These are phyloP conservation scores for Melanocharis versteri DNA, from an alignment of 2,113 vertebrate species.

Conservation along the genomic window DNA sequence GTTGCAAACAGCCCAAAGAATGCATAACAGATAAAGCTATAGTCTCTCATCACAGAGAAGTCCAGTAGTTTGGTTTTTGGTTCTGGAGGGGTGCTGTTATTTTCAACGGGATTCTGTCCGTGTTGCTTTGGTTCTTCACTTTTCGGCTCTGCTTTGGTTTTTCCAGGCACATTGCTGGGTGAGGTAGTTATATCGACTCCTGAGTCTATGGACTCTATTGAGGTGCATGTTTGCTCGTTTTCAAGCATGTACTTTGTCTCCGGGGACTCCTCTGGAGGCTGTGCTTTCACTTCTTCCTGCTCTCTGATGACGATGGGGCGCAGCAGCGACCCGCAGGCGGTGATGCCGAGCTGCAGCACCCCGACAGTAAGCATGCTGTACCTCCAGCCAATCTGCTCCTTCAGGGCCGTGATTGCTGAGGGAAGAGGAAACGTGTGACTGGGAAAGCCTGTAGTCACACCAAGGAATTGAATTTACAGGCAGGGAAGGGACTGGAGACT, in stretches of 20 bases:
- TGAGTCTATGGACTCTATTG: constrained; percentile 89
- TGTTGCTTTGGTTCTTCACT: constrained; percentile 58
- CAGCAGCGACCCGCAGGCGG: constrained; percentile 82
- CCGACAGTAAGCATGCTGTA: constrained; percentile 84
- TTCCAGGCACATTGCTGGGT: constrained; percentile 72
- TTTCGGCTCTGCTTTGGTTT: constrained; percentile 44
- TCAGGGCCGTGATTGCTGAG: constrained; percentile 83
- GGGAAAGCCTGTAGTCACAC: background rate
- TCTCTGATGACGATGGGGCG: constrained; percentile 81
- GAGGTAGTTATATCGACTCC: constrained; percentile 89
- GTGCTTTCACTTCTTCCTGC: constrained; percentile 24
- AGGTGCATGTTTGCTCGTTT: constrained; percentile 86
- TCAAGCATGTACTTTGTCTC: constrained; percentile 83
- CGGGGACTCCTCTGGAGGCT: constrained; percentile 49
- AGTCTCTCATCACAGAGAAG: constrained; percentile 87
- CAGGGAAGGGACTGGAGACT: background rate
- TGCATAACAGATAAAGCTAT: constrained; percentile 89
- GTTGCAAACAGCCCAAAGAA: constrained; percentile 94
- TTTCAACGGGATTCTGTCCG: background rate
- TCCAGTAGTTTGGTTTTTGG: constrained; percentile 78
- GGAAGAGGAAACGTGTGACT: background rate
- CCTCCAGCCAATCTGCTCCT: constrained; percentile 87
- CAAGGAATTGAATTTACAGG: background rate
- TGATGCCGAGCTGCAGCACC: constrained; percentile 81
- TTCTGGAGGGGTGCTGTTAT: background rate